Conservation (phyloP, 2,888 invertebrate species). For the Spodoptera exigua region DNA sequence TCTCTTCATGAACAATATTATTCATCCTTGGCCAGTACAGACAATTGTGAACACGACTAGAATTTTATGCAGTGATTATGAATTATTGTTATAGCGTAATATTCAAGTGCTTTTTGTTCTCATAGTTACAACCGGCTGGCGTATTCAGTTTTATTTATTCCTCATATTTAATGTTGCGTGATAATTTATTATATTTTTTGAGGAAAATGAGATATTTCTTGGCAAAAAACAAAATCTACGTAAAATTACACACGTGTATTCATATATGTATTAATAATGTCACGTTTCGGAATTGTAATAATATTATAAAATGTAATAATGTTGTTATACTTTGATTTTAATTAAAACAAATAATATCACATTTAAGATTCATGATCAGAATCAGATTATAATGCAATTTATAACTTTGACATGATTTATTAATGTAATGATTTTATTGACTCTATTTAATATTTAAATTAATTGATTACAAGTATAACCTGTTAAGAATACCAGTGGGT, state of each 20-base stretch:
- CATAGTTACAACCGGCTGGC: conserved; percentile 22
- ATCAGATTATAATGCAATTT: no score
- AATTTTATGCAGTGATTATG: conserved; percentile 6
- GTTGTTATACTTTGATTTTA: no score
- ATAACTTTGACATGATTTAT: background rate
- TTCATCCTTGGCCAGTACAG: background rate
- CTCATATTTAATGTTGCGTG: conserved; percentile 19
- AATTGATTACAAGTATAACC: conserved; percentile 26
- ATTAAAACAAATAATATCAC: no score
- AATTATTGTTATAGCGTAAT: conserved; percentile 5
- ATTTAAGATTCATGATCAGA: no score
- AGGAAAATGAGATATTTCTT: conserved; percentile 7
- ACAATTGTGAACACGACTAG: background rate
- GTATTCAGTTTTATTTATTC: conserved; percentile 22
- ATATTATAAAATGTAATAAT: no score
- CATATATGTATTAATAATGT: no score
- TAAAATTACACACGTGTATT: no score
- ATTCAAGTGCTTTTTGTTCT: conserved; percentile 4
- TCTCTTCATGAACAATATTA: background rate
- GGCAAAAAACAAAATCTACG: background rate
- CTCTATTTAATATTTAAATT: conserved; percentile 11
- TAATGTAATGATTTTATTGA: conserved; percentile 11
- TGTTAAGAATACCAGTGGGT: conserved; percentile 21
- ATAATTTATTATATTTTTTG: conserved; percentile 26
- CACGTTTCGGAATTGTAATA: no score